Evolutionary conservation across 1,140 invertebrate genomes (phyloP).

Genomic region (Neuroterus valhalla): DNA sequence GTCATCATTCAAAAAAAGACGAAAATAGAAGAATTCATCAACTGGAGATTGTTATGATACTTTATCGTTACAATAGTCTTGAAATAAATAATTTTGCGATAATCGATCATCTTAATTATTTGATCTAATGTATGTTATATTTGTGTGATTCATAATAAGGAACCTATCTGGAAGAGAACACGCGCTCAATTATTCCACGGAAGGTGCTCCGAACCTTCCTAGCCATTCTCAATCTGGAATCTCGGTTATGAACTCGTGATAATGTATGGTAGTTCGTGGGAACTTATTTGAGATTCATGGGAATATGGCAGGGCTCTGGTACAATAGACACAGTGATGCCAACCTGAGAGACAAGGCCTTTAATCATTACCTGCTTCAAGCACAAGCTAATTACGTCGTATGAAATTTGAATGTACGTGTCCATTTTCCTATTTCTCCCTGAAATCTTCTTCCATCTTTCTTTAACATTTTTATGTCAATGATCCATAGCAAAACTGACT

Average conservation of each 20-base stretch:
- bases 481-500: too few species aligned
- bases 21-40: too few species aligned
- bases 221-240: constrained; percentile 4
- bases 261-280: constrained; percentile 26
- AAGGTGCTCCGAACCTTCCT: constrained; percentile 7
- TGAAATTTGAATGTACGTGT: background rate
- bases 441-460: background rate
- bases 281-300: constrained; percentile 26
- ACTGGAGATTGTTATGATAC: too few species aligned
- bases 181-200: background rate
- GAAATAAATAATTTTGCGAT: too few species aligned
- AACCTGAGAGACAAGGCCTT: constrained; percentile 18
- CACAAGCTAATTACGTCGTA: background rate
- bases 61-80: too few species aligned
- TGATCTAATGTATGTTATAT: too few species aligned
- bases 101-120: too few species aligned
- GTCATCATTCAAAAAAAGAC: too few species aligned
- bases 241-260: constrained; percentile 14
- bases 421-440: background rate
- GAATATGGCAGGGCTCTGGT: background rate
- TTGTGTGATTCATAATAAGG: background rate
- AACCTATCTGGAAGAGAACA: background rate
- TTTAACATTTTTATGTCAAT: too few species aligned
- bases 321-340: constrained; percentile 1
- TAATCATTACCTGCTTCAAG: constrained; percentile 12